Percentiles rank a stretch among this genome's conserved stretches.
phyloP scores from a whole-genome alignment of 1,140 invertebrate genomes.

The Bombus impatiens region DNA sequence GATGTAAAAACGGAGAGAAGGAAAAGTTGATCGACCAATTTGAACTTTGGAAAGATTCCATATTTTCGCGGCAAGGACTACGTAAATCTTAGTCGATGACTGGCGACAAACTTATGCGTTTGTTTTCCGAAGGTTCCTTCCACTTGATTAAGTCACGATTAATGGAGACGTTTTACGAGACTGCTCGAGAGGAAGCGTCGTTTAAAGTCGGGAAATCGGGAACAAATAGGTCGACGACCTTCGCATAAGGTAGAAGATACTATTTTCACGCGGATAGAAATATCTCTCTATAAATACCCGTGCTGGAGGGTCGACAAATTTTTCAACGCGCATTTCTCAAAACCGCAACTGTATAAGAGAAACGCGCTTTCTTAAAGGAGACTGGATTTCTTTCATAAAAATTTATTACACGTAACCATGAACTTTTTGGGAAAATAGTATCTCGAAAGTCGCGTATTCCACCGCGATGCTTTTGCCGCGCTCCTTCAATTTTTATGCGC shows the following conservation, averaged over 20 bases:
- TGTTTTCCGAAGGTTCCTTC: neutral
- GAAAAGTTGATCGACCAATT: neutral
- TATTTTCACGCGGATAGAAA: slow-evolving; percentile 23
- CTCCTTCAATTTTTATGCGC: neutral
- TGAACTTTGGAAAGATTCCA: neutral
- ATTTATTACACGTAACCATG: neutral
- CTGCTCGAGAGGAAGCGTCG: too few species aligned
- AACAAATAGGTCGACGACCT: slow-evolving; percentile 27
- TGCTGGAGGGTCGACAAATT: slow-evolving; percentile 13
- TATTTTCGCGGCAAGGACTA: neutral
- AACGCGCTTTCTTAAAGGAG: neutral
- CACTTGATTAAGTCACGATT: slow-evolving; percentile 1
- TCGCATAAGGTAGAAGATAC: too few species aligned
- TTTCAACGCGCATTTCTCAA: slow-evolving; percentile 2
- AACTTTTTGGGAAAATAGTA: neutral
- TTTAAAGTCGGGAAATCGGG: neutral
- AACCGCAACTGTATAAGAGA: neutral
- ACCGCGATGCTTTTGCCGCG: neutral
- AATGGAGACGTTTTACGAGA: neutral
- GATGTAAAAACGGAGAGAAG: too few species aligned
- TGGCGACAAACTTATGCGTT: neutral
- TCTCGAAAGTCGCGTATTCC: neutral
- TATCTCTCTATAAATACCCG: slow-evolving; percentile 9
- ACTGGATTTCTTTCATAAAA: neutral
- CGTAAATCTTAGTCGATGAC: neutral